phyloP scores from a whole-genome alignment of 2,888 invertebrate species.

The Hoplodrina ambigua region DNA sequence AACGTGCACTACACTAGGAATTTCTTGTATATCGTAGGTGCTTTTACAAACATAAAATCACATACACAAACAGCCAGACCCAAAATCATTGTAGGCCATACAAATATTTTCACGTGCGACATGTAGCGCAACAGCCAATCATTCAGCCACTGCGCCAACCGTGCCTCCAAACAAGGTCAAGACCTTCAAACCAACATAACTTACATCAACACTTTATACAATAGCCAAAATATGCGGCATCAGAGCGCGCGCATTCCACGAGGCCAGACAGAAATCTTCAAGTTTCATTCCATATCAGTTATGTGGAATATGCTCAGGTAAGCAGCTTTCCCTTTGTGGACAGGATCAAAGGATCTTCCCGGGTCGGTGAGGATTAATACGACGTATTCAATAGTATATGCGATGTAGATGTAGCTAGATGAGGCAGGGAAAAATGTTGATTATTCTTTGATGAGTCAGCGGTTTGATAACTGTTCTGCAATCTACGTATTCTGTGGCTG shows the following conservation, averaged over 20 bases:
- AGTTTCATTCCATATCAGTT: slow-evolving; percentile 62
- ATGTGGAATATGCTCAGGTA: slow-evolving; percentile 63
- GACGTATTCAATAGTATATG: slow-evolving; percentile 57
- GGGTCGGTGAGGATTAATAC: slow-evolving; percentile 63
- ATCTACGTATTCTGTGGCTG: neutral
- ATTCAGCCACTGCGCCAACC: too few relatives aligned
- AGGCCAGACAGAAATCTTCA: slow-evolving; percentile 46
- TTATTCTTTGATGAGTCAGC: neutral
- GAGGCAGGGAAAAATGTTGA: slow-evolving; percentile 3
- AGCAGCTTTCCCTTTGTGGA: slow-evolving; percentile 64
- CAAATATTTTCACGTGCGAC: too few relatives aligned
- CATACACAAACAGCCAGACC: too few relatives aligned
- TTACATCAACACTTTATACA: slow-evolving; percentile 10
- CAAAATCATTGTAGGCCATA: too few relatives aligned
- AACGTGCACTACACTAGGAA: too few relatives aligned
- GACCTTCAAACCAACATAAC: slow-evolving; percentile 1
- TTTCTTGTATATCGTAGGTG: too few relatives aligned
- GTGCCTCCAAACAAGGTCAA: slow-evolving; percentile 9
- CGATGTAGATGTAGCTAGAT: slow-evolving; percentile 43
- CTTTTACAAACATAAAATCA: too few relatives aligned
- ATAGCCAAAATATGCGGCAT: slow-evolving; percentile 17
- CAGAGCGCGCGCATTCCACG: slow-evolving; percentile 36
- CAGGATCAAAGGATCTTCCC: slow-evolving; percentile 66
- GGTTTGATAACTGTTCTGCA: neutral
- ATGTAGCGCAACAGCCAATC: too few relatives aligned